A percentile compares a stretch with the other conserved stretches of the same genome.
These are phyloP conservation scores for Hydriomena furcata DNA, from an alignment of 2,888 invertebrate genomes.

Conservation along the genomic window DNA sequence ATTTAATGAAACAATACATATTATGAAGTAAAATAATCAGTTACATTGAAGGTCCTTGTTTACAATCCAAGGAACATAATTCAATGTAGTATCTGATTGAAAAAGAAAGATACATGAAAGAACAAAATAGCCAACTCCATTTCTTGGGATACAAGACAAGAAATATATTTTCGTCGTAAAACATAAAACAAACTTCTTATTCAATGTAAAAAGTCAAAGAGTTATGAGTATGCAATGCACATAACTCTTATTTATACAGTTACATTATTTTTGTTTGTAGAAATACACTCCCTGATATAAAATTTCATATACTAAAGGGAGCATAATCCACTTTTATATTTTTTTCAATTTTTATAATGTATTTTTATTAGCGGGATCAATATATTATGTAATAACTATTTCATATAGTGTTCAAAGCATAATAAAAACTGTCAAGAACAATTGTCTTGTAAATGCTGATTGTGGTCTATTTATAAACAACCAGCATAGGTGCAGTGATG, in stretches of 20 bases:
- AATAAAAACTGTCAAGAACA: constrained; percentile 53
- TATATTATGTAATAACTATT: constrained; percentile 51
- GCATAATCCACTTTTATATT: constrained; percentile 69
- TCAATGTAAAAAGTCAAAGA: constrained; percentile 76
- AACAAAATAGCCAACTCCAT: constrained; percentile 76
- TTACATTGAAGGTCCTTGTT: constrained; percentile 71
- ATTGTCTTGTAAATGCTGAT: constrained; percentile 51
- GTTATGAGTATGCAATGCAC: constrained; percentile 46
- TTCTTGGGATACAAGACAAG: constrained; percentile 60
- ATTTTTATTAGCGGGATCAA: constrained; percentile 74
- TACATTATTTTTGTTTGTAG: constrained; percentile 80
- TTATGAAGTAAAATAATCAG: constrained; percentile 58
- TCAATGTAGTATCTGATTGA: constrained; percentile 62
- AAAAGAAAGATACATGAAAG: constrained; percentile 67
- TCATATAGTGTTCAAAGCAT: constrained; percentile 65
- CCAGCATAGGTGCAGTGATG: constrained; percentile 36
- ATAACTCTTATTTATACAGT: constrained; percentile 68
- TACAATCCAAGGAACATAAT: constrained; percentile 72
- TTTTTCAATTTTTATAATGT: constrained; percentile 78
- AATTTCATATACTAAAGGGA: constrained; percentile 57
- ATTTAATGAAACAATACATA: constrained; percentile 64
- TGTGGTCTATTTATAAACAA: constrained; percentile 36
- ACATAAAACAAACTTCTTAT: constrained; percentile 73
- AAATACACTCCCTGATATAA: constrained; percentile 66
- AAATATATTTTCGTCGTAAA: constrained; percentile 58